Conservation (phyloP, 92 coral and sea anemone genomes). For the Isaurus tuberculatus region DNA sequence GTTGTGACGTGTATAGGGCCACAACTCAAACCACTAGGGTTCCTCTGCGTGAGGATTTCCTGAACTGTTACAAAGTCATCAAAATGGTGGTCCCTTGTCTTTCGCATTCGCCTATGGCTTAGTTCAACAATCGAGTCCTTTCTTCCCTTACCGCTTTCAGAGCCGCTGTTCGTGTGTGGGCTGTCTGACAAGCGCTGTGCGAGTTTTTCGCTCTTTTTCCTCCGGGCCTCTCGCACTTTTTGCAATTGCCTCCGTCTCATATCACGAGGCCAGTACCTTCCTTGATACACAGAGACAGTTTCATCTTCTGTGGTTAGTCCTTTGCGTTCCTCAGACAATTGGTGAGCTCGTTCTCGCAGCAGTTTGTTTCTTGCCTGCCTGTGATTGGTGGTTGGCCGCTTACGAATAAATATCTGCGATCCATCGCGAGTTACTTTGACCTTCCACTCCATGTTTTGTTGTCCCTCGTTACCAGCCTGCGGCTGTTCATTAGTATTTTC, state of each 20-base stretch:
- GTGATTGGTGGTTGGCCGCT: constrained; percentile 72
- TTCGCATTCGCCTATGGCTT: constrained; percentile 89
- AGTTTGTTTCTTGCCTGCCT: constrained; percentile 89
- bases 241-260: constrained; percentile 87
- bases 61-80: constrained; percentile 98
- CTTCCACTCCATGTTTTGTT: constrained; percentile 90
- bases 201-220: constrained; percentile 76
- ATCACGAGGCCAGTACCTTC: constrained; percentile 96
- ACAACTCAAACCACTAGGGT: constrained; percentile 78
- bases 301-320: constrained; percentile 99
- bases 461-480: constrained; percentile 58
- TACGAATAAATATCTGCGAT: constrained; percentile 90
- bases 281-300: constrained; percentile 92
- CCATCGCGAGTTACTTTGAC: constrained; percentile 95
- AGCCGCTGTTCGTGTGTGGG: constrained; percentile 91
- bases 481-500: constrained; percentile 67
- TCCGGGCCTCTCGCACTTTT: constrained; percentile 89
- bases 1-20: constrained; percentile 98
- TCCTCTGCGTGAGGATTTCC: constrained; percentile 90
- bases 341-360: constrained; percentile 96
- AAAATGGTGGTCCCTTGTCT: constrained; percentile 70
- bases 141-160: constrained; percentile 83
- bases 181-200: constrained; percentile 70
- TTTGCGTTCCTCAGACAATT: constrained; percentile 93
- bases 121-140: constrained; percentile 88